Evolutionary conservation across 2,888 invertebrate genomes (phyloP).

Genomic region (Torymus auratus): DNA sequence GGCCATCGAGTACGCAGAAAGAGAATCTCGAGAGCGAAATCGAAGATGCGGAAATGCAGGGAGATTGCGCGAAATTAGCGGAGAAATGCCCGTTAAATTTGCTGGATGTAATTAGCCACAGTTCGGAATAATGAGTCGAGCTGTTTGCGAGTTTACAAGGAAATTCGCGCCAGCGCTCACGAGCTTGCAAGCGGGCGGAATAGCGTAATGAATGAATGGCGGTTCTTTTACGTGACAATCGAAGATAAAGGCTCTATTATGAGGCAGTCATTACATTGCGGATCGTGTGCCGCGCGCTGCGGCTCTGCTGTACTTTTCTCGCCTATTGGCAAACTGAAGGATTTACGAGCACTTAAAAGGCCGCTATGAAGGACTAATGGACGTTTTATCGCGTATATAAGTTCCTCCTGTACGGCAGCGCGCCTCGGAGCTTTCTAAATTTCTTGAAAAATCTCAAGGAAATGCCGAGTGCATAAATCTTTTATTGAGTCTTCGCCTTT

Average conservation of each 20-base stretch:
- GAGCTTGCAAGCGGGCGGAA: neutral
- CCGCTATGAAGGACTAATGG: conserved; percentile 24
- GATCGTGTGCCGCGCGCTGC: neutral
- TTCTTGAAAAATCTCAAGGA: conserved; percentile 33
- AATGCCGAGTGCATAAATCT: conserved; percentile 27
- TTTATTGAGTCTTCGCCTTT: conserved; percentile 19
- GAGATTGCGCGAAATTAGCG: conserved; percentile 77
- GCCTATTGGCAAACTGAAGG: conserved; percentile 47
- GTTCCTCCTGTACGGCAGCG: neutral
- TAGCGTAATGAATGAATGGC: neutral
- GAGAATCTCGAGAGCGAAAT: conserved; percentile 78
- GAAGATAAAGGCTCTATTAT: conserved; percentile 28
- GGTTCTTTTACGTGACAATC: conserved; percentile 24
- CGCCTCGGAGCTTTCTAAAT: conserved; percentile 30
- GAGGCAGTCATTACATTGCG: conserved; percentile 20
- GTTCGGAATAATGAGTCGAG: neutral
- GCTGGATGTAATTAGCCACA: conserved; percentile 77
- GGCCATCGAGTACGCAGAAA: conserved; percentile 80
- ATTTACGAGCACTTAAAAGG: conserved; percentile 41
- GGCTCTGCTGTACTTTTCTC: conserved; percentile 37
- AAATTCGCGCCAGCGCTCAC: neutral
- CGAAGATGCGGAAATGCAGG: conserved; percentile 79
- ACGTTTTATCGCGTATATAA: conserved; percentile 39
- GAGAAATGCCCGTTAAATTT: conserved; percentile 78
- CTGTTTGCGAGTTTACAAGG: conserved; percentile 8